Evolutionary conservation across 2,888 invertebrate species (phyloP).

Genomic region (Volucella bombylans): DNA sequence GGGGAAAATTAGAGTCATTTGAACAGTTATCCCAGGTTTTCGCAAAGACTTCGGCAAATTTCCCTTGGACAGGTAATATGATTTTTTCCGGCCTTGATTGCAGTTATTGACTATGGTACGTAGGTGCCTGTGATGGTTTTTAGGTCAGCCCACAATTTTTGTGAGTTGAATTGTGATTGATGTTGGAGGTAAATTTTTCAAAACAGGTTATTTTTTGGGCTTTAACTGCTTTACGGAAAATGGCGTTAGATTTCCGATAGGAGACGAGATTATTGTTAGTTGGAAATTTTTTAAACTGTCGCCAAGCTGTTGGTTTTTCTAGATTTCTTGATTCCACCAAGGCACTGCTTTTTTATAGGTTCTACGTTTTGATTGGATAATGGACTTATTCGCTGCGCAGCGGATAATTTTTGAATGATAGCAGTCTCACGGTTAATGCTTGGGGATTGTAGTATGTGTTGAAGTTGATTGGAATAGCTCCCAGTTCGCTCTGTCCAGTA

Average conservation of each 20-base stretch:
- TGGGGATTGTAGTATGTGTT: background rate
- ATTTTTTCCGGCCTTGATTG: background rate
- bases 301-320: too few species aligned
- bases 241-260: too few species aligned
- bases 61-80: background rate
- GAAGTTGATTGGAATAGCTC: background rate
- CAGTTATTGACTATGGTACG: background rate
- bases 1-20: background rate
- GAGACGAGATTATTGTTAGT: too few species aligned
- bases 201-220: too few species aligned
- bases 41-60: slow-evolving; percentile 19
- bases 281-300: too few species aligned
- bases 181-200: too few species aligned
- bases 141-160: too few species aligned
- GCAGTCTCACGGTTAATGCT: background rate
- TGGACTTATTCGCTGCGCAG: too few species aligned
- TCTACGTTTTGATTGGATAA: slow-evolving; percentile 8
- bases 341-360: too few species aligned
- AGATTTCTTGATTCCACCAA: too few species aligned
- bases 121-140: slow-evolving; percentile 18
- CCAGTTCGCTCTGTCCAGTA: background rate
- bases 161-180: slow-evolving; percentile 9
- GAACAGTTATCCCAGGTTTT: too few species aligned
- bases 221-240: too few species aligned
- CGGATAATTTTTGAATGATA: background rate